A percentile compares a stretch with the other conserved stretches of the same genome.
Evolutionary conservation across 2,113 vertebrate genomes (phyloP).

Genomic region (Periophthalmodon schlosseri): DNA sequence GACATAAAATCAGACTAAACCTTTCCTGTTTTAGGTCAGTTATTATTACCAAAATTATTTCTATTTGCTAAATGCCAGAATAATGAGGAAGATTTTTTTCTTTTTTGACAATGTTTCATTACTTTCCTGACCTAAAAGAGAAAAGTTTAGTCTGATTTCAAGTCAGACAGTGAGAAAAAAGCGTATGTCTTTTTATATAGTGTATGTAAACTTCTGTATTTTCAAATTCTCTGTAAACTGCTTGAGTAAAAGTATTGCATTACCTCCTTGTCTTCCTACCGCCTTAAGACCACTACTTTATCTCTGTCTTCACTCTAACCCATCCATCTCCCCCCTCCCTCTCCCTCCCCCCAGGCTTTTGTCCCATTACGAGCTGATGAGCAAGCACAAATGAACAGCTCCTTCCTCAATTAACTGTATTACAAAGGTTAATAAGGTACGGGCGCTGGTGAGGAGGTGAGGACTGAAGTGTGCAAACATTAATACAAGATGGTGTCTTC

Average conservation of each 20-base stretch:
- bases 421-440: constrained; percentile 44
- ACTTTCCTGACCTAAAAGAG: too few relatives aligned
- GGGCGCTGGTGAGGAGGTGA: constrained; percentile 13
- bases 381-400: constrained; percentile 42
- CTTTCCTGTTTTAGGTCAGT: too few relatives aligned
- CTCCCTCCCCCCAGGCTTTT: constrained; percentile 18
- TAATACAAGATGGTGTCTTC: background rate
- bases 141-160: too few relatives aligned
- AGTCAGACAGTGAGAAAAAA: too few relatives aligned
- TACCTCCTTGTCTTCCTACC: background rate
- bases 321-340: constrained; percentile 4
- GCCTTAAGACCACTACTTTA: background rate
- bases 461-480: constrained; percentile 18
- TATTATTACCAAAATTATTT: too few relatives aligned
- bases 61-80: too few relatives aligned
- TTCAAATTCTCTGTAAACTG: background rate
- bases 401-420: constrained; percentile 41
- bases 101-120: too few relatives aligned
- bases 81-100: too few relatives aligned
- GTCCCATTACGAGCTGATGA: constrained; percentile 44
- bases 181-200: too few relatives aligned
- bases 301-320: background rate
- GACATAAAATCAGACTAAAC: too few relatives aligned
- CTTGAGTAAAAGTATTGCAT: background rate
- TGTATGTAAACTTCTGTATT: too few relatives aligned